Base-by-base conservation (phyloP, 2,797 vertebrate species). In the Heliangelus exortis region DNA sequence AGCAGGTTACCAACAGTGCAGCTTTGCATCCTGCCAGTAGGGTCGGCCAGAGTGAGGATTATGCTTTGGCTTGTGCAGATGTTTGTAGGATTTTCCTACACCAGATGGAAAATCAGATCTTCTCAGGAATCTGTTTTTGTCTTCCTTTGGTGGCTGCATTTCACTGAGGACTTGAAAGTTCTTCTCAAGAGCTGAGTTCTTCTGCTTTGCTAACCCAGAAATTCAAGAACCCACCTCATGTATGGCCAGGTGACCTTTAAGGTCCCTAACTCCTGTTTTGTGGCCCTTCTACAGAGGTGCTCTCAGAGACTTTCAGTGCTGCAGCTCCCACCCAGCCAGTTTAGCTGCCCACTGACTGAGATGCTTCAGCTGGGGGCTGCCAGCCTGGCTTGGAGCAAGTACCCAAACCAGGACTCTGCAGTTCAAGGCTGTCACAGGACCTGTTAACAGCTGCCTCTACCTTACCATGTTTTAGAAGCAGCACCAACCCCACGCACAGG, bases 71-170 rank as follows among this genome's bases (percentile, higher is more conserved):
- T 9, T 41, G 9, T 57, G 59, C 31, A 71, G 55, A 11, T 57
- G 19, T 79, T 89, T 93, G 91, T 12, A 10, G 21, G 43, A 39
- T 63, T 94, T 92, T 94, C 79, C 80, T 84, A 12, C 16, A 22
- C 12, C 33, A 41, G 63, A 67, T 84, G 83, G 82, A 93, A 89
- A 93, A 84, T 47, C 48, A 54, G 26, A 59, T 55, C 67, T 94
- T 67, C 63, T 61, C 55, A 61, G 36, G 48, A 57, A 36, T 12
- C 33, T 67, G 76, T 14, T 34, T 73, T 17, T 43, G 54, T 79
- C 63, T 88, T 19, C n/a, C 19, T 65, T 88, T 57, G 63, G 48
- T 53, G 51, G 51, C 48, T 83, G 61, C 36, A 6, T 31, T 61
- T 85, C 55, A 66, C 31, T 1, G 10, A 78, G 61, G 22, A 13